A percentile compares a stretch with the other conserved stretches of the same genome.
Conservation (phyloP, 1,140 invertebrate species). For the Antheraea mylitta region DNA sequence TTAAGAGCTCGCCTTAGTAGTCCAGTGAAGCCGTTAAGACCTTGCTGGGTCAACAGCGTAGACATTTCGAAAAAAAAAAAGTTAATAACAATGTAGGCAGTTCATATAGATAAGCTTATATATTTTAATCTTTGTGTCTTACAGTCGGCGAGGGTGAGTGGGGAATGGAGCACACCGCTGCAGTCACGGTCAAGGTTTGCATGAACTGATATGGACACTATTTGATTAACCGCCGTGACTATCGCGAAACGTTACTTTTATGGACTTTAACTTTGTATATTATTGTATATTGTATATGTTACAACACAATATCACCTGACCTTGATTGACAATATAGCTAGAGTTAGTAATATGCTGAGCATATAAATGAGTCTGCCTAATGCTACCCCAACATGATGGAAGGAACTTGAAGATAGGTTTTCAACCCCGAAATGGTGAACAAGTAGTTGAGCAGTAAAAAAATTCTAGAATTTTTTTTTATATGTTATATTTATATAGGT, state of each 20-base stretch:
- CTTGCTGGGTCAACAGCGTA: no score
- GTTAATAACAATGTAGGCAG: background rate
- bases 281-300: background rate
- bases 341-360: background rate
- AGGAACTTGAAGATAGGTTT: no score
- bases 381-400: no score
- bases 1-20: no score
- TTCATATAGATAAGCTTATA: background rate
- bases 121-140: constrained; percentile 18
- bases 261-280: background rate
- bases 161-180: constrained; percentile 38
- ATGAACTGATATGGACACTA: constrained; percentile 42
- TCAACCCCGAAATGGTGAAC: no score
- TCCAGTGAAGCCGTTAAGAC: no score
- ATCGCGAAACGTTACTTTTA: background rate
- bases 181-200: constrained; percentile 62
- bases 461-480: no score
- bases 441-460: no score
- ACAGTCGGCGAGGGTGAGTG: constrained; percentile 25
- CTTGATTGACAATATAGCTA: background rate
- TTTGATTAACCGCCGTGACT: constrained; percentile 7
- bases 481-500: no score
- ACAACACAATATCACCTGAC: background rate
- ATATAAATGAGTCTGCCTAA: no score
- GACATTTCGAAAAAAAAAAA: no score